Evolutionary conservation across 2,888 invertebrate genomes (phyloP).

Genomic region (Apodemia mormo): DNA sequence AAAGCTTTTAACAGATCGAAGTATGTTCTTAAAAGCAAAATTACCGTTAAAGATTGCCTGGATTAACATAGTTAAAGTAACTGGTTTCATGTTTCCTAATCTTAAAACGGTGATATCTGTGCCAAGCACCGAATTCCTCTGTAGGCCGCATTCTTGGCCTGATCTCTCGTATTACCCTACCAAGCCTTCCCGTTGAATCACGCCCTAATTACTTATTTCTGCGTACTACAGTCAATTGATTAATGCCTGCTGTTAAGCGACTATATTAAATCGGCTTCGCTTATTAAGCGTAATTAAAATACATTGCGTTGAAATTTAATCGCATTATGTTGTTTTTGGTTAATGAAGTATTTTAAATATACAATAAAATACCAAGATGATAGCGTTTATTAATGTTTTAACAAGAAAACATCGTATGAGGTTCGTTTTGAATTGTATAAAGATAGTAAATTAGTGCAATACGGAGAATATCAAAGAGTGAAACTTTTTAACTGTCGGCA

Average conservation of each 20-base stretch:
- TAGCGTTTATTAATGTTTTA: too few relatives aligned
- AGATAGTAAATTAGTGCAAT: too few relatives aligned
- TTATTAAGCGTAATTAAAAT: slow-evolving; percentile 1
- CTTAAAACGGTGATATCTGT: slow-evolving; percentile 34
- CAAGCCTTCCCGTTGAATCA: slow-evolving; percentile 55
- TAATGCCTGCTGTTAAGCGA: background rate
- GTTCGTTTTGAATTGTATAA: too few relatives aligned
- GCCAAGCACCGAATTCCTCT: slow-evolving; percentile 37
- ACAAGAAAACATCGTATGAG: too few relatives aligned
- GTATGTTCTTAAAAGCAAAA: background rate
- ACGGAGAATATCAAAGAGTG: too few relatives aligned
- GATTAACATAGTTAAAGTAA: slow-evolving; percentile 2
- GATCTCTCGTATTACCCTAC: slow-evolving; percentile 30
- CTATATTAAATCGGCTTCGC: background rate
- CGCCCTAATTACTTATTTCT: slow-evolving; percentile 37
- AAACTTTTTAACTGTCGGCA: too few relatives aligned
- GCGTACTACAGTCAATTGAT: background rate
- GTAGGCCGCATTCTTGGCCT: slow-evolving; percentile 38
- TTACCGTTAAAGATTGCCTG: background rate
- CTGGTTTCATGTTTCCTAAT: slow-evolving; percentile 26
- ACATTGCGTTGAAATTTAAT: background rate
- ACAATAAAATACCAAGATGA: too few relatives aligned
- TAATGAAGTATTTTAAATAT: too few relatives aligned
- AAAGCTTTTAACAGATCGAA: background rate
- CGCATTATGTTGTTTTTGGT: too few relatives aligned